Evolutionary conservation across 2,113 vertebrate species (phyloP).

Genomic region (Aptenodytes patagonicus): DNA sequence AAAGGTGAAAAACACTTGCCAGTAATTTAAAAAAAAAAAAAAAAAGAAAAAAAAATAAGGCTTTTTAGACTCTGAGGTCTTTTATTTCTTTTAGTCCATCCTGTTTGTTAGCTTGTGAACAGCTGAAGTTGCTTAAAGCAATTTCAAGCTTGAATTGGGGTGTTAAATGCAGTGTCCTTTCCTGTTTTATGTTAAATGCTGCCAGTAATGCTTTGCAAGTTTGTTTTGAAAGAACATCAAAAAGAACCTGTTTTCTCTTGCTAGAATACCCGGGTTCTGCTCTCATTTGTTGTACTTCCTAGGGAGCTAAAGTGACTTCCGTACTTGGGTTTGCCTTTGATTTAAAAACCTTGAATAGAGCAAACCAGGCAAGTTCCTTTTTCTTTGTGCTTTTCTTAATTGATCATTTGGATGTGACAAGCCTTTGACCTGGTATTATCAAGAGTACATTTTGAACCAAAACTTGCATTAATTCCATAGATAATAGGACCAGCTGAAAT

Average conservation of each 20-base stretch:
- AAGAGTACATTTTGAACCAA: not conserved
- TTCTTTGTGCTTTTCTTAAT: not conserved
- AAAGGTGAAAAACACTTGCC: not conserved
- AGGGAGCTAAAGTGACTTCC: not conserved
- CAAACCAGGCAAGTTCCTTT: not conserved
- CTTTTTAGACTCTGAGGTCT: not conserved
- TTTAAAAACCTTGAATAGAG: not conserved
- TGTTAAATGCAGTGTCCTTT: not conserved
- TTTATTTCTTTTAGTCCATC: not conserved
- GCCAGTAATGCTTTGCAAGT: not conserved
- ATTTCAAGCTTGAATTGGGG: not conserved
- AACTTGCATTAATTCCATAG: not conserved
- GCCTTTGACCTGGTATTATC: not conserved
- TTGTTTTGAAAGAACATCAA: constrained; percentile 6
- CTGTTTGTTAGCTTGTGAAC: not conserved
- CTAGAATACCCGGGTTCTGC: not conserved
- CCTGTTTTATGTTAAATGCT: not conserved
- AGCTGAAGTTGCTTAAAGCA: not conserved
- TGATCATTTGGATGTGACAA: not conserved
- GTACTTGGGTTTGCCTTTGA: not conserved
- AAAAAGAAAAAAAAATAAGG: not conserved
- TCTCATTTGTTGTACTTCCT: not conserved
- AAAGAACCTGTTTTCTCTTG: not conserved
- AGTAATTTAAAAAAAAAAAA: no score
- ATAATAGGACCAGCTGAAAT: not conserved